Percentiles rank a stretch among this genome's conserved stretches.
These are phyloP conservation scores for Eilema depressum DNA, from an alignment of 2,888 invertebrate species.

Conservation along the genomic window DNA sequence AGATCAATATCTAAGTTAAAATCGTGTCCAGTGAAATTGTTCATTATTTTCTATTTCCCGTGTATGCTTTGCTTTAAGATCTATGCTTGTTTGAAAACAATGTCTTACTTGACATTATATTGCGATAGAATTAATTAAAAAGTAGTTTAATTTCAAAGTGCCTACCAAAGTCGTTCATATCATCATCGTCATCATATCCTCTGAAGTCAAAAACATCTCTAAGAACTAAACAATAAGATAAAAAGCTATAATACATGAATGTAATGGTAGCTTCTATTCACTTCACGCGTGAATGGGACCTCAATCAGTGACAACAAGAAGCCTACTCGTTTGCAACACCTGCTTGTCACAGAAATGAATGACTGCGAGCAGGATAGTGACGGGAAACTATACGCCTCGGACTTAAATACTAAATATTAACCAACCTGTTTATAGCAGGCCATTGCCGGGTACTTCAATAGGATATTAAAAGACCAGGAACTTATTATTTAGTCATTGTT, in stretches of 20 bases:
- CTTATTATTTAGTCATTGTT: constrained; percentile 39
- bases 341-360: constrained; percentile 45
- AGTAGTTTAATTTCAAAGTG: no score
- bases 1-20: constrained; percentile 59
- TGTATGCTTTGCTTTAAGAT: constrained; percentile 55
- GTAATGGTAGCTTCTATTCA: constrained; percentile 37
- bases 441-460: background rate
- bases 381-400: constrained; percentile 35
- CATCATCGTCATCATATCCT: constrained; percentile 38
- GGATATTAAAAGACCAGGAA: constrained; percentile 12
- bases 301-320: constrained; percentile 48
- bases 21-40: constrained; percentile 54
- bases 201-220: constrained; percentile 29
- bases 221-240: constrained; percentile 23
- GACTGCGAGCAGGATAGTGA: constrained; percentile 37
- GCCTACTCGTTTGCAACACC: constrained; percentile 33
- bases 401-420: constrained; percentile 37
- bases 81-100: constrained; percentile 48
- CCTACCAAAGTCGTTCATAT: constrained; percentile 34
- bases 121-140: no score
- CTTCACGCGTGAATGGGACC: constrained; percentile 40
- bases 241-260: constrained; percentile 23
- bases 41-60: constrained; percentile 60
- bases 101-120: no score
- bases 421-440: constrained; percentile 32